Base-by-base conservation (phyloP, 1,140 invertebrate species). In the Drosophila insularis region DNA sequence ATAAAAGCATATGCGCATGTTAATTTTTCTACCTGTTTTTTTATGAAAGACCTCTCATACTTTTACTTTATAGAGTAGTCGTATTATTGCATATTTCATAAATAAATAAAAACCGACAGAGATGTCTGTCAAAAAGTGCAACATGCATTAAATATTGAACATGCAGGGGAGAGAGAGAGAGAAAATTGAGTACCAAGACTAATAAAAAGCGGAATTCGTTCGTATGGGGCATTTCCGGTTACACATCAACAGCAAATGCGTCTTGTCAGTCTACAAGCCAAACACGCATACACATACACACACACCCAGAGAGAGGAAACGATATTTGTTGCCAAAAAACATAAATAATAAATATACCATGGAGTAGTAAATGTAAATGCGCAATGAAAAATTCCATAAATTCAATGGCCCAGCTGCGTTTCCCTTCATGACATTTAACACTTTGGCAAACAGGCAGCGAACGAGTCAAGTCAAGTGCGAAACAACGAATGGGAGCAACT, bases 291-390 rank as follows among this genome's bases (percentile, higher is more conserved):
- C 27, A 27, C 4, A 27, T 5, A 27, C 27, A 27, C 5, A 27
- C 3, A 27, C 23, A 27, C n/a, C n/a, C n/a, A n/a, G 6, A 17
- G 17, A 46, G 14, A 19, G 43, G 21, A 1, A 21, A 19, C 17
- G 17, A 10, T 50, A 11, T 50, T 50, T 50, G 60, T 62, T 64
- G 27, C 65, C 43, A 55, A 13, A 50, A 58, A n/a, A 62, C 56
- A 87, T 86, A 87, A 86, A 86, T 87, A 86, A 87, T 86, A 87
- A 79, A 87, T 87, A 89, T 69, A 80, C 66, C 80, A 63, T 82
- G 43, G 43, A 50, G 84, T 80, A 89, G 73, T 81, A 79, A 89
- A 89, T 87, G 84, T 80, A 89, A 89, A 86, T 82, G 79, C 71
- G 79, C 75, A 27, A 55, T 77, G 73, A 71, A 87, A 50, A 89